phyloP scores from a whole-genome alignment of 1,140 invertebrate genomes.

The Helicoverpa zea region DNA sequence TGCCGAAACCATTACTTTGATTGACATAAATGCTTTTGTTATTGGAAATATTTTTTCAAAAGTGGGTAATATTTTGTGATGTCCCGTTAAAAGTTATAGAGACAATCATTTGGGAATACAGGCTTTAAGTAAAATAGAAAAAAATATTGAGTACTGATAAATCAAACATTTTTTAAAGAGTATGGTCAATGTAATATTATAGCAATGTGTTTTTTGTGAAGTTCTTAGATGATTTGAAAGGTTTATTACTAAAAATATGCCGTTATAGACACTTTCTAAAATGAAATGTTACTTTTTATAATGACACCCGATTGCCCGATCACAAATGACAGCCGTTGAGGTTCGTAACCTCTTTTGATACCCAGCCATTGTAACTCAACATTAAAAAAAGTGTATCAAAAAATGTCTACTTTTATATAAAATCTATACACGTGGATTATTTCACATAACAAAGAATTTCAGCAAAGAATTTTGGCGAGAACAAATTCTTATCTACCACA shows the following conservation, averaged over 20 bases:
- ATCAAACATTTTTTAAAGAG: neutral
- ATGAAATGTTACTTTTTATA: no score
- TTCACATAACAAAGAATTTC: constrained; percentile 36
- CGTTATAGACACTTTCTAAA: no score
- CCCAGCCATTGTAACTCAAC: no score
- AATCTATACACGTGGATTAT: constrained; percentile 43
- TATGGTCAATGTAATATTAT: no score
- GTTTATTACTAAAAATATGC: no score
- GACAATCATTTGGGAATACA: neutral
- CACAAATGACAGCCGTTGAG: no score
- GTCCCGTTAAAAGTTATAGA: neutral
- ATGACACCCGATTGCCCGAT: no score
- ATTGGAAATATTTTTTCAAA: constrained; percentile 1
- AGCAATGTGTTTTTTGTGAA: no score
- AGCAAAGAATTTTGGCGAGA: constrained; percentile 34
- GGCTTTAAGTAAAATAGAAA: neutral
- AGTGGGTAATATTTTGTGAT: neutral
- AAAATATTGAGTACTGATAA: neutral
- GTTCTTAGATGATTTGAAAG: no score
- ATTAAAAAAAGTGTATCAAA: neutral
- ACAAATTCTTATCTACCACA: constrained; percentile 52
- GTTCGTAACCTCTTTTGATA: no score
- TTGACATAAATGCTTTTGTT: constrained; percentile 14
- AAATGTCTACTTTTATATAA: neutral
- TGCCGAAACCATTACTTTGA: constrained; percentile 11